phyloP scores from a whole-genome alignment of 2,797 vertebrate genomes.

The Monodelphis domestica region DNA sequence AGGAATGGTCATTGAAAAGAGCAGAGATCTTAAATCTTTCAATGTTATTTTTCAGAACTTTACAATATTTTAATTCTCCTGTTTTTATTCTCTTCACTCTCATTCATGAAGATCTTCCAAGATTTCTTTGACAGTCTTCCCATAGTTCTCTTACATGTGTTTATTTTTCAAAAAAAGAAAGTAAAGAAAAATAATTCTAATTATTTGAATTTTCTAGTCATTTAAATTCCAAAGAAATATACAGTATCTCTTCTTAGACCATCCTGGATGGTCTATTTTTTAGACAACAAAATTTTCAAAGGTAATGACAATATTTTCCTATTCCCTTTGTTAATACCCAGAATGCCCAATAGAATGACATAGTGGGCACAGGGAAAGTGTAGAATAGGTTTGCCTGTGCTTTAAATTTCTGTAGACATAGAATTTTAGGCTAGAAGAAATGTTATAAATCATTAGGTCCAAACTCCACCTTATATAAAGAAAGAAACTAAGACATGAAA shows the following conservation, averaged over 20 bases:
- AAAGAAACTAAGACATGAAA: neutral
- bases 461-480: neutral
- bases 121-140: neutral
- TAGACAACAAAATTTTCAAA: neutral
- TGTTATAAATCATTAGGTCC: neutral
- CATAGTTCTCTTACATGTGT: neutral
- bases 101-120: neutral
- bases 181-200: neutral
- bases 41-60: neutral
- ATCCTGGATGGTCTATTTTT: neutral
- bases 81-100: neutral
- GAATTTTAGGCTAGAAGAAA: neutral
- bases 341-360: neutral
- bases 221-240: neutral
- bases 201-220: neutral
- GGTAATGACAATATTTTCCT: neutral
- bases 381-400: neutral
- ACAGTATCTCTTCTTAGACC: neutral
- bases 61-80: neutral
- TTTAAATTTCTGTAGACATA: neutral
- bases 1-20: neutral
- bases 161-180: neutral
- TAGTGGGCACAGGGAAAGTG: neutral
- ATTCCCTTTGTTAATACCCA: neutral
- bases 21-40: neutral